Base-by-base conservation (phyloP, 2,888 invertebrate species). In the Trachelus stipa region DNA sequence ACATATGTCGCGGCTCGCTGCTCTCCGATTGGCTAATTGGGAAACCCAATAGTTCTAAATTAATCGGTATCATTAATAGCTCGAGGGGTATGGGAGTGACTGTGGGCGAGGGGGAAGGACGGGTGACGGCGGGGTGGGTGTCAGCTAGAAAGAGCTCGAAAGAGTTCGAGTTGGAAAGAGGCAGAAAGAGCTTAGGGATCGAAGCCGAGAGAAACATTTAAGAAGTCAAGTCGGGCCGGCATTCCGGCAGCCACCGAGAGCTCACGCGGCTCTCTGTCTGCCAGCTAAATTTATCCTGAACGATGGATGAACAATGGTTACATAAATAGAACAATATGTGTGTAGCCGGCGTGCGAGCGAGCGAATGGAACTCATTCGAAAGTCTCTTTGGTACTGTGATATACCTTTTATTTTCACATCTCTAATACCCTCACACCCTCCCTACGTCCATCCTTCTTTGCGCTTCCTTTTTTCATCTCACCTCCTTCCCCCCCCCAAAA, bases 11-110 rank as follows among this genome's bases (percentile, higher is more conserved):
- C 34, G 71, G 56, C 56, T 56, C 56, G 56, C 81, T 56, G 56
- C 56, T 56, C 56, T 84, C 86, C 86, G 90, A 91, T 91, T 90
- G 91, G 91, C 89, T 89, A 90, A 91, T 90, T 90, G 89, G 86
- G 91, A 91, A 91, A 91, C 90, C 90, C 89, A 91, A 91, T 91
- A 91, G 91, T 91, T 91, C 91, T 91, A 91, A 91, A 91, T 91
- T 90, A 90, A 91, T 91, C 91, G 90, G 86, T 88, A 91, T 91
- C 91, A 90, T 90, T 91, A 91, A 91, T 91, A 89, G 89, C 87
- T 81, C 85, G 83, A 30, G 69, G 69, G 75, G 84, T 83, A 82
- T 76, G 82, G 78, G 79, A 86, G 83, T 73, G 83, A 80, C 80
- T 80, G 82, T 84, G 82, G 79, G 78, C 34, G 34, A 73, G 77